Evolutionary conservation across 2,888 invertebrate species (phyloP).

Genomic region (Helicoverpa assulta): DNA sequence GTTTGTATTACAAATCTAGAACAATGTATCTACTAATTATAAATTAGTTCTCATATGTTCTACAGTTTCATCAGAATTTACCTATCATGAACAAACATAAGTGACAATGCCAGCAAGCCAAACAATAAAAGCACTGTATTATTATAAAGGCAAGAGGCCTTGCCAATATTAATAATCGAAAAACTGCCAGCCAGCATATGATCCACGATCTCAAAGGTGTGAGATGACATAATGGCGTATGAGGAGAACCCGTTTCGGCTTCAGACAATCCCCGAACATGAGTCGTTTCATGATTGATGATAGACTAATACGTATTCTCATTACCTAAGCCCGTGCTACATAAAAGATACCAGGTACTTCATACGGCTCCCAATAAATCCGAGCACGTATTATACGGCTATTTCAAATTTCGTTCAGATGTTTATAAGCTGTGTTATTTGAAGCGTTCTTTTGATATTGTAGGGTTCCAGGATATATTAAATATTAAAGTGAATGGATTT

Average conservation of each 20-base stretch:
- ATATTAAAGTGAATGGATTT: conserved; percentile 39
- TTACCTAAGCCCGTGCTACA: conserved; percentile 70
- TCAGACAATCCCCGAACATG: conserved; percentile 73
- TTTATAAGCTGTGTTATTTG: conserved; percentile 40
- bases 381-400: conserved; percentile 41
- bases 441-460: conserved; percentile 43
- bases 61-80: no score
- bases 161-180: conserved; percentile 61
- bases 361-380: conserved; percentile 51
- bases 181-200: conserved; percentile 60
- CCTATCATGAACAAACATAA: no score
- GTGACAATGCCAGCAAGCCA: conserved; percentile 5
- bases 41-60: no score
- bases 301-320: conserved; percentile 75
- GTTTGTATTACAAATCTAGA: no score
- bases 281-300: conserved; percentile 79
- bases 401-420: conserved; percentile 47
- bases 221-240: conserved; percentile 71
- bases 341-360: conserved; percentile 59
- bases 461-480: conserved; percentile 39
- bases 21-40: no score
- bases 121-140: conserved; percentile 39
- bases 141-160: conserved; percentile 46
- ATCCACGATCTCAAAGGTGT: conserved; percentile 69
- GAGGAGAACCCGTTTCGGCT: conserved; percentile 60